Evolutionary conservation across 2,113 vertebrate species (phyloP).

Genomic region (Helogale parvula): DNA sequence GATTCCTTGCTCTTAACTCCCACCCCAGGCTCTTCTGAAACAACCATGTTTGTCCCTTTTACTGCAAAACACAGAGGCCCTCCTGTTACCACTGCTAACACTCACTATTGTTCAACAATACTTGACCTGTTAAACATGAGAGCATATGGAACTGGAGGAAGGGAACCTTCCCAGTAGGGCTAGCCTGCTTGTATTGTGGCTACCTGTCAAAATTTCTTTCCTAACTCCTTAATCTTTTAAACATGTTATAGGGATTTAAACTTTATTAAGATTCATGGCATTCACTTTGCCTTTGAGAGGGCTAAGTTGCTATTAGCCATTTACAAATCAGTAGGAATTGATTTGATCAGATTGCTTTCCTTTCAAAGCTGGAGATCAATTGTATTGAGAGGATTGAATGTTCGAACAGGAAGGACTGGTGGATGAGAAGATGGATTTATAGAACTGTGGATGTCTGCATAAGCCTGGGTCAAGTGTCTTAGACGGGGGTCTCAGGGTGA

Average conservation of each 20-base stretch:
- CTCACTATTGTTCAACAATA: neutral
- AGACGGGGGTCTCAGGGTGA: neutral
- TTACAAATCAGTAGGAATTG: neutral
- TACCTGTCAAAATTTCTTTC: conserved; percentile 39
- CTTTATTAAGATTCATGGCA: conserved; percentile 50
- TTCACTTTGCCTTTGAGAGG: conserved; percentile 42
- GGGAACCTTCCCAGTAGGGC: neutral
- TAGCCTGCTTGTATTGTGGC: neutral
- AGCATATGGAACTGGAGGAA: neutral
- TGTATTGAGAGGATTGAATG: neutral
- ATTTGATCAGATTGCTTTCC: conserved; percentile 36
- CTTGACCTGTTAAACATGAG: neutral
- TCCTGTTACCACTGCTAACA: neutral
- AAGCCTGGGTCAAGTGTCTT: neutral
- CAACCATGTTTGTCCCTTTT: neutral
- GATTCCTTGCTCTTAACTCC: neutral
- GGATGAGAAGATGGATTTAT: neutral
- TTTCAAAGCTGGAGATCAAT: neutral
- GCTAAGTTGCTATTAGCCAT: conserved; percentile 30
- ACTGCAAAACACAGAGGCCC: neutral
- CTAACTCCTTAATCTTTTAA: conserved; percentile 36
- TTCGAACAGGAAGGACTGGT: neutral
- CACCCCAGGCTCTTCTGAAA: neutral
- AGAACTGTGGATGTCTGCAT: neutral
- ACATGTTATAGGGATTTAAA: conserved; percentile 44